Conservation (phyloP, 2,113 vertebrate species). For the Salvelinus alpinus region DNA sequence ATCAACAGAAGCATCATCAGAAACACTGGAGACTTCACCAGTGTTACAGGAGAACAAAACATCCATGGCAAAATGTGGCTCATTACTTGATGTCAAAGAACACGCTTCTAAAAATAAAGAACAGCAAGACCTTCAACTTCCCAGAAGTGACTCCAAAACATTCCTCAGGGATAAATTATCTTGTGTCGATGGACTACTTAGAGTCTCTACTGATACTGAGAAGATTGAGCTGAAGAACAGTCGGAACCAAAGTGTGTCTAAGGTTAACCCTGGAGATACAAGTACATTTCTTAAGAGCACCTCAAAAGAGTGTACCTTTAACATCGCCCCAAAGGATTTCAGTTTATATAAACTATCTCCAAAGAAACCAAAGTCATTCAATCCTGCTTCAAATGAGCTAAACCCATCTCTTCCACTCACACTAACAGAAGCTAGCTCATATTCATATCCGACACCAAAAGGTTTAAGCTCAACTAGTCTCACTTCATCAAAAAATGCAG, state of each 20-base stretch:
- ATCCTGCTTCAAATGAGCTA: not conserved
- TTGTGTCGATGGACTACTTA: conserved; percentile 24
- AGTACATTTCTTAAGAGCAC: not conserved
- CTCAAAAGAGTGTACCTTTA: conserved; percentile 32
- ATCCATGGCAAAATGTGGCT: not conserved
- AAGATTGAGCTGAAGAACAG: conserved; percentile 56
- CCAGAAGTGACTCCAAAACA: conserved; percentile 7
- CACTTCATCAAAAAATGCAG: conserved; percentile 11
- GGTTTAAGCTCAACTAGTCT: not conserved
- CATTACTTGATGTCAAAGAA: conserved; percentile 17
- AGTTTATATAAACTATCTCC: conserved; percentile 21
- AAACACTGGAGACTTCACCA: not conserved
- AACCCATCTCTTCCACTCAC: conserved; percentile 6
- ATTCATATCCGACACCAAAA: conserved; percentile 7
- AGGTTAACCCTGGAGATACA: conserved; percentile 27
- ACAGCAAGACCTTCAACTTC: conserved; percentile 4
- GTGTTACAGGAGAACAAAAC: conserved; percentile 2
- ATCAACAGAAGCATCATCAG: not conserved
- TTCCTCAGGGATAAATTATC: conserved; percentile 1
- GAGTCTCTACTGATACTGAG: conserved; percentile 62
- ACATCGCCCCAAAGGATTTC: conserved; percentile 14
- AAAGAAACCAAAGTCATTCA: not conserved
- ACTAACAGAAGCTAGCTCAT: conserved; percentile 7
- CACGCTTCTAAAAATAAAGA: conserved; percentile 6
- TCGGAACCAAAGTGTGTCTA: conserved; percentile 30